A percentile compares a stretch with the other conserved stretches of the same genome.
Evolutionary conservation across 2,113 vertebrate genomes (phyloP).

Genomic region (Caretta caretta): DNA sequence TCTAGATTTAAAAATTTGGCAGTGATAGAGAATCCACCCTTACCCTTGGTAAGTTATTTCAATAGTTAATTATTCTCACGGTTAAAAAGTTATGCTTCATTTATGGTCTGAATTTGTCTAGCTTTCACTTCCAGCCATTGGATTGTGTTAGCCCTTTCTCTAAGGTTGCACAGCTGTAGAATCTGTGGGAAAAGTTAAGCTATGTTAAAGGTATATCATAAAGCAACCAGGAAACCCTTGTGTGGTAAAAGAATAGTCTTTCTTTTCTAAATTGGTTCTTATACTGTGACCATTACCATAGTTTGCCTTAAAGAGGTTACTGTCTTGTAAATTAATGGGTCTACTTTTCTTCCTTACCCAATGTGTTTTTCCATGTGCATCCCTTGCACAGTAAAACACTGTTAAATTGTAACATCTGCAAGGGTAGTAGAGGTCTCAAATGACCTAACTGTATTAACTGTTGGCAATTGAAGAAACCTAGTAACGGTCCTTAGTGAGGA

Average conservation of each 20-base stretch:
- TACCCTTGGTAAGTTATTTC: background rate
- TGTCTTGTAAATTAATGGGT: background rate
- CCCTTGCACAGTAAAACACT: background rate
- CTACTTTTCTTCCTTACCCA: background rate
- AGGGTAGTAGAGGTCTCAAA: background rate
- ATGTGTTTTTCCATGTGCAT: background rate
- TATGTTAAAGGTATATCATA: background rate
- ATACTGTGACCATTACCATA: background rate
- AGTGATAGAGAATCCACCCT: background rate
- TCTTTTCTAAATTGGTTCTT: background rate
- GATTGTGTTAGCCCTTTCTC: background rate
- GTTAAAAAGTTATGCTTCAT: background rate
- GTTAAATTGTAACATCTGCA: background rate
- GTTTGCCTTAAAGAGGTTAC: background rate
- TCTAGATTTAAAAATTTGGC: background rate
- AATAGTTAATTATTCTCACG: background rate
- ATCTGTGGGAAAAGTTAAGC: background rate
- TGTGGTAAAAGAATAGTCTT: background rate
- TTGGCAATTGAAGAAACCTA: background rate
- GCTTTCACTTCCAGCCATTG: background rate
- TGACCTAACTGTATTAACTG: background rate
- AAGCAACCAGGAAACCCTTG: background rate
- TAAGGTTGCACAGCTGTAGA: background rate
- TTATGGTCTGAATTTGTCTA: background rate
- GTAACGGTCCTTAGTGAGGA: background rate